A percentile compares a stretch with the other conserved stretches of the same genome.
Evolutionary conservation across 2,888 invertebrate species (phyloP).

Genomic region (Tinea pellionella): DNA sequence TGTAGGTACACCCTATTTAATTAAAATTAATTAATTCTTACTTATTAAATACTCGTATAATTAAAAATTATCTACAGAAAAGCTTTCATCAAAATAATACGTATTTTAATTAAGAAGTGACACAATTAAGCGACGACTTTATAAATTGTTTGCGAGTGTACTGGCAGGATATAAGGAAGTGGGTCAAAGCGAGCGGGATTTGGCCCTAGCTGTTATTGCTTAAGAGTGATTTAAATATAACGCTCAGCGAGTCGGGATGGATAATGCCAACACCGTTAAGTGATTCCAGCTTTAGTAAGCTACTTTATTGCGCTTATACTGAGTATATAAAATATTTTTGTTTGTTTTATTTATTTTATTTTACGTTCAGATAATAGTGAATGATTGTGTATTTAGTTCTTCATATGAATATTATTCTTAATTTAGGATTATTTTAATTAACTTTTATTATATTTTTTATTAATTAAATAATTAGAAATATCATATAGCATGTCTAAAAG

Average conservation of each 20-base stretch:
- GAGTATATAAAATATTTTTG: no score
- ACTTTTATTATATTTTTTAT: no score
- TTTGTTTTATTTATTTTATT: neutral
- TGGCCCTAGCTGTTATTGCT: conserved; percentile 43
- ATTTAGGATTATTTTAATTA: no score
- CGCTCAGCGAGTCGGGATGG: conserved; percentile 32
- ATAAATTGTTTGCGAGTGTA: conserved; percentile 7
- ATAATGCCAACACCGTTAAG: conserved; percentile 22
- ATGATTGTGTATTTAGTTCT: neutral
- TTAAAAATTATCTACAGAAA: no score
- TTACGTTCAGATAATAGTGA: neutral
- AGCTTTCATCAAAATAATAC: neutral
- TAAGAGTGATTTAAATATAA: conserved; percentile 60
- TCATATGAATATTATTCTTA: no score
- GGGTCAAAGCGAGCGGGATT: conserved; percentile 56
- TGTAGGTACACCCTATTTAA: no score
- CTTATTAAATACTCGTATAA: no score
- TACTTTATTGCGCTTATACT: neutral
- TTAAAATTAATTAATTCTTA: no score
- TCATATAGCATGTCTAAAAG: no score
- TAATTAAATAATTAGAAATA: no score
- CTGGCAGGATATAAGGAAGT: conserved; percentile 51
- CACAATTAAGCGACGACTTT: neutral
- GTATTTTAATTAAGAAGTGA: neutral
- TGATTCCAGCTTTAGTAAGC: conserved; percentile 15